Conservation (phyloP, 2,113 vertebrate species). For the Limanda limanda region DNA sequence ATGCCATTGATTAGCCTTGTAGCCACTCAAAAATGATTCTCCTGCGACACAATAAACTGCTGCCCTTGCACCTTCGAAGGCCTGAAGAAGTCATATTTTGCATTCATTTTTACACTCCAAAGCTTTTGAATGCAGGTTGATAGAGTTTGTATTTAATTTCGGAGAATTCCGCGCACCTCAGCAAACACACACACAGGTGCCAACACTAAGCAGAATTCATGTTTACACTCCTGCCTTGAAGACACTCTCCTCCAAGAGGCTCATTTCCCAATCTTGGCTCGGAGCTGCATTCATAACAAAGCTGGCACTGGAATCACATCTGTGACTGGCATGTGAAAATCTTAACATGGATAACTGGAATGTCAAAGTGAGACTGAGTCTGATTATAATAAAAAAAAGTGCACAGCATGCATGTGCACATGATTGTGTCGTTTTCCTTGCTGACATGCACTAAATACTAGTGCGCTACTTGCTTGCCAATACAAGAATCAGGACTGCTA, state of each 20-base stretch:
- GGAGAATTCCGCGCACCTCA: neutral
- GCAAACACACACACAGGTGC: constrained; percentile 12
- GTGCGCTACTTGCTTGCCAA: neutral
- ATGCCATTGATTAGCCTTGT: constrained; percentile 51
- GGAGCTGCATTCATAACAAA: constrained; percentile 23
- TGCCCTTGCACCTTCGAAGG: constrained; percentile 5
- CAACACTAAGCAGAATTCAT: constrained; percentile 23
- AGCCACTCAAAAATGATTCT: constrained; percentile 29
- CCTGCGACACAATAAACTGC: constrained; percentile 19
- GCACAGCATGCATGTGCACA: neutral
- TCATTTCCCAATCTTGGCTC: constrained; percentile 22
- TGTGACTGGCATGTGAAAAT: constrained; percentile 26
- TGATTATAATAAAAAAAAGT: neutral
- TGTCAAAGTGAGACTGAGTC: constrained; percentile 2
- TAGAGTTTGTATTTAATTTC: neutral
- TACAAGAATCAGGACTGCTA: neutral
- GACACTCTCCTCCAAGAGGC: constrained; percentile 9
- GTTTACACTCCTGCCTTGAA: constrained; percentile 33
- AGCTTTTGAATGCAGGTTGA: constrained; percentile 25
- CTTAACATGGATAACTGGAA: constrained; percentile 16
- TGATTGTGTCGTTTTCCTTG: neutral
- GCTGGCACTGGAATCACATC: constrained; percentile 21
- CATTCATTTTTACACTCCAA: neutral
- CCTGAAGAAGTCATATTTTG: constrained; percentile 12
- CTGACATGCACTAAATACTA: neutral